These are phyloP conservation scores for Polydrusus pterygomalis DNA, from an alignment of 2,888 invertebrate genomes.

Conservation along the genomic window DNA sequence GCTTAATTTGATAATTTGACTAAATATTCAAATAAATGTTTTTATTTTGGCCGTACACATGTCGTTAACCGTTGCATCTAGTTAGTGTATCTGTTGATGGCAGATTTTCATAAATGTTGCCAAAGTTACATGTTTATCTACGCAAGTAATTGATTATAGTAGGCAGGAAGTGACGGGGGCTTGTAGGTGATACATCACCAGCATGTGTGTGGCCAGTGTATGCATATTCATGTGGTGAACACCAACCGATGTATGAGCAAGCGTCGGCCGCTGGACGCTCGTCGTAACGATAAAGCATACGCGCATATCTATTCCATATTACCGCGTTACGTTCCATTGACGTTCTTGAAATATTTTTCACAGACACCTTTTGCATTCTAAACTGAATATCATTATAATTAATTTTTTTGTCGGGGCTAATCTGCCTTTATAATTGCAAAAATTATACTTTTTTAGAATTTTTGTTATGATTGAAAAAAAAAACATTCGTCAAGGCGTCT, in stretches of 20 bases:
- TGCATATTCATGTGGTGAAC: slow-evolving; percentile 70
- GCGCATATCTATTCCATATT: slow-evolving; percentile 54
- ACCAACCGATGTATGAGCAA: slow-evolving; percentile 54
- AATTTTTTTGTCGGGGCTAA: background rate
- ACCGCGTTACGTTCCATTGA: slow-evolving; percentile 48
- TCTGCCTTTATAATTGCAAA: background rate
- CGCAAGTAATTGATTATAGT: slow-evolving; percentile 73
- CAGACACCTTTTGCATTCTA: slow-evolving; percentile 5
- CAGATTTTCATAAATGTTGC: slow-evolving; percentile 71
- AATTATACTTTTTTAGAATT: no score
- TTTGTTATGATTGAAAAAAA: no score
- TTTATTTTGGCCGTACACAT: slow-evolving; percentile 21
- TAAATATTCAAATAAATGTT: slow-evolving; percentile 24
- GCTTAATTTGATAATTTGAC: no score
- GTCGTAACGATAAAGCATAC: slow-evolving; percentile 45
- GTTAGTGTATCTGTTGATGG: slow-evolving; percentile 70
- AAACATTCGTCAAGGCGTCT: no score
- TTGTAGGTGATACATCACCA: slow-evolving; percentile 69
- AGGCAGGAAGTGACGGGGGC: slow-evolving; percentile 68
- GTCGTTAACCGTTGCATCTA: slow-evolving; percentile 41
- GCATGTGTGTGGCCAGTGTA: slow-evolving; percentile 67
- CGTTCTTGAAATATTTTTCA: slow-evolving; percentile 50
- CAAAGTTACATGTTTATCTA: slow-evolving; percentile 72
- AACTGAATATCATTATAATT: background rate
- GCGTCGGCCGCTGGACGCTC: slow-evolving; percentile 41